Evolutionary conservation across 2,113 vertebrate genomes (phyloP).

Genomic region (Blennius ocellaris): DNA sequence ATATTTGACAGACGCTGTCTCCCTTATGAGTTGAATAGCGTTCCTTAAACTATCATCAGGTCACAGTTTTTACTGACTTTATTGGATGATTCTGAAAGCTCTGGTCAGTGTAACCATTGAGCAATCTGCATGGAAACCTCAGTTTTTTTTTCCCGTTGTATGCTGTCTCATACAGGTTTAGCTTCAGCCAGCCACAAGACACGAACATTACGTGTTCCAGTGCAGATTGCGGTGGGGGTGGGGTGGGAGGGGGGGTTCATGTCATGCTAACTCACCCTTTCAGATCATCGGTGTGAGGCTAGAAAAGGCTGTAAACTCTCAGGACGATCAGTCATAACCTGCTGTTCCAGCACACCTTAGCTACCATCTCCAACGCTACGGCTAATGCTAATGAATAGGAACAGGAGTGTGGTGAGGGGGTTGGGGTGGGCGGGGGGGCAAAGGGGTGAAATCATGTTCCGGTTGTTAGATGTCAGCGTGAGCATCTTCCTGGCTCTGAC

Average conservation of each 20-base stretch:
- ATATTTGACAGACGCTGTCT: no score
- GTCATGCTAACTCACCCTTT: constrained; percentile 3
- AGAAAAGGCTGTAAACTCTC: constrained; percentile 1
- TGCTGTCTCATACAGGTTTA: not conserved
- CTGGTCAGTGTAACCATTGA: not conserved
- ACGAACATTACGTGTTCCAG: not conserved
- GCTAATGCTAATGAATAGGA: constrained; percentile 70
- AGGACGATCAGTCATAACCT: constrained; percentile 19
- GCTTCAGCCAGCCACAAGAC: not conserved
- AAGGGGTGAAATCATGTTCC: constrained; percentile 69
- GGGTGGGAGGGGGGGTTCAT: not conserved
- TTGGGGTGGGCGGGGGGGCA: constrained; percentile 9
- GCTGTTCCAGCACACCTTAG: constrained; percentile 50
- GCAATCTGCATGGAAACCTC: constrained; percentile 3
- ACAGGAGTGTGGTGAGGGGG: constrained; percentile 27
- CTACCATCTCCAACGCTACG: constrained; percentile 41
- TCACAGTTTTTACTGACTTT: no score
- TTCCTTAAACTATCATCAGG: no score
- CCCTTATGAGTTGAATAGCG: no score
- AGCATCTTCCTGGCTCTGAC: constrained; percentile 79
- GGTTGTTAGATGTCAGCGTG: constrained; percentile 75
- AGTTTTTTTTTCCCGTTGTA: not conserved
- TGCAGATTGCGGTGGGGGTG: not conserved
- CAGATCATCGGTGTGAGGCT: not conserved
- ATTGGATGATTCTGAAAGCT: no score